phyloP scores from a whole-genome alignment of 2,888 invertebrate species.

The Harmothoe impar region DNA sequence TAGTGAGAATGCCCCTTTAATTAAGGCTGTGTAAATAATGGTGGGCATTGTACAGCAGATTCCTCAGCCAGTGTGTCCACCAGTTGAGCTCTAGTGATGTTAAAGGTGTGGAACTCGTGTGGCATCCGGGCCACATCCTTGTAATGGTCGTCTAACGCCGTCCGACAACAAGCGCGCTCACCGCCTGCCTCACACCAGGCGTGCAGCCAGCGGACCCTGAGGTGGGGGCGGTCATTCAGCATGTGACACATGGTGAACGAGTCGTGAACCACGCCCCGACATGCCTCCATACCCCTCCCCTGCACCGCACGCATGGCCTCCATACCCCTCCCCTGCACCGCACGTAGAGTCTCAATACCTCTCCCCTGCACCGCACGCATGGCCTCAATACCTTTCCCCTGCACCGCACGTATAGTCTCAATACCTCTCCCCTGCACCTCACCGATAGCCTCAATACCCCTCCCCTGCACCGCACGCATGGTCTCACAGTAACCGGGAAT shows the following conservation, averaged over 20 bases:
- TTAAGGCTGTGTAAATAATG: too few species aligned
- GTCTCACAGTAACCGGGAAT: slow-evolving; percentile 5
- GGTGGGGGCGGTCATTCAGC: not conserved
- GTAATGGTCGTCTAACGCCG: not conserved
- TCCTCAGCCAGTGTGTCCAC: not conserved
- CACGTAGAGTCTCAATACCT: too few species aligned
- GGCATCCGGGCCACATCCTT: not conserved
- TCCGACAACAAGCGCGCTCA: not conserved
- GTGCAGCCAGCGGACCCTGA: not conserved
- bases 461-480: not conserved
- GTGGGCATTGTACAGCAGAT: not conserved
- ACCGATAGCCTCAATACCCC: not conserved
- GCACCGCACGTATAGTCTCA: too few species aligned
- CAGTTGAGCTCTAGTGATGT: not conserved
- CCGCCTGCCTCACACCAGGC: not conserved
- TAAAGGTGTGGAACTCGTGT: not conserved
- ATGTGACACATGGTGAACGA: not conserved
- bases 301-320: too few species aligned
- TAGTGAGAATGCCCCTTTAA: too few species aligned
- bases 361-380: too few species aligned
- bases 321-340: too few species aligned
- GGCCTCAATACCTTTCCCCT: too few species aligned
- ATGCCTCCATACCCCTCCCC: not conserved
- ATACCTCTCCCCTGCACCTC: too few species aligned
- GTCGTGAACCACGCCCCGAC: not conserved